These are phyloP conservation scores for Limnodromus scolopaceus DNA, from an alignment of 2,797 vertebrate genomes.

Conservation along the genomic window DNA sequence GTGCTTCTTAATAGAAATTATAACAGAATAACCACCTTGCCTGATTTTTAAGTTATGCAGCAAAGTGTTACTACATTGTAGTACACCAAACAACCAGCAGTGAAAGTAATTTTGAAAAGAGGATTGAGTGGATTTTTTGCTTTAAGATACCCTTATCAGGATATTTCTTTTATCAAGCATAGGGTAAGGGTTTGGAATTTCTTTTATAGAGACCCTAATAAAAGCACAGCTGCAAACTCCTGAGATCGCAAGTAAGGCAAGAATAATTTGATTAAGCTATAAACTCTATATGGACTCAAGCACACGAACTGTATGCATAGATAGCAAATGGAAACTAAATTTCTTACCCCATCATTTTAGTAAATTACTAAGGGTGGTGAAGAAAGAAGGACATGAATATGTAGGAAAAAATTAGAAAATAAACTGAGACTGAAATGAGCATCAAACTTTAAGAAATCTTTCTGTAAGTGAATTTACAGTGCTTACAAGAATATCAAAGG, in stretches of 20 bases:
- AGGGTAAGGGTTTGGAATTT: neutral
- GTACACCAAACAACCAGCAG: neutral
- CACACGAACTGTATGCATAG: neutral
- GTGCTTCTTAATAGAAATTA: neutral
- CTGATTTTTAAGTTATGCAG: neutral
- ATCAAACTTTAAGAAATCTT: neutral
- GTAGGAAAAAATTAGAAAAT: neutral
- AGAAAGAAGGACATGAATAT: neutral
- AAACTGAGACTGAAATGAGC: neutral
- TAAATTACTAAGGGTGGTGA: neutral
- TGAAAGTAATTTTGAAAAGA: neutral
- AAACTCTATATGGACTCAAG: neutral
- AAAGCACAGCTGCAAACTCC: neutral
- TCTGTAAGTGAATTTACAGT: neutral
- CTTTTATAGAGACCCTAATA: neutral
- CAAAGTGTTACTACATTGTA: neutral
- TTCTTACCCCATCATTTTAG: no score
- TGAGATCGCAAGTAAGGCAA: neutral
- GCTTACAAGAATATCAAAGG: neutral
- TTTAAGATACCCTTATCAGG: neutral
- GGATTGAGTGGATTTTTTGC: neutral
- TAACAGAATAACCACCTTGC: neutral
- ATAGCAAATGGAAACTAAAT: neutral
- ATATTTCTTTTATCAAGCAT: neutral
- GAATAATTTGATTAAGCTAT: neutral